Percentiles rank a stretch among this genome's conserved stretches.
These are phyloP conservation scores for Micronycteris hirsuta DNA, from an alignment of 2,113 vertebrate species.

Conservation along the genomic window DNA sequence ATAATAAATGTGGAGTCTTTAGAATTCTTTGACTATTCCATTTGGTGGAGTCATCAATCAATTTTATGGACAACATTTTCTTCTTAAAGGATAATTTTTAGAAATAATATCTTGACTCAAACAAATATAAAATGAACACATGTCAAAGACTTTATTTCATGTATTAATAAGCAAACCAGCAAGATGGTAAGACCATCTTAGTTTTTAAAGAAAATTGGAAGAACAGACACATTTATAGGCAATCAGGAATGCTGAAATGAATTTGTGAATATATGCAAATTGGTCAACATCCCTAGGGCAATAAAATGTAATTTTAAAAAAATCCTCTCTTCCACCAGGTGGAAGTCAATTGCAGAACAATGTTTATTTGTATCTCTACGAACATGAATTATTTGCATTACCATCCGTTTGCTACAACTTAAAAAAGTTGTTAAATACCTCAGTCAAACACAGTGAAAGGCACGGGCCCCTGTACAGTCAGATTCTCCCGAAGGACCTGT, in stretches of 20 bases:
- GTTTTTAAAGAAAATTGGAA: conserved; percentile 26
- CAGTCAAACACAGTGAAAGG: not conserved
- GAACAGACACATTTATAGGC: conserved; percentile 5
- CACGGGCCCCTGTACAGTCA: not conserved
- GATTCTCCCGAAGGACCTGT: not conserved
- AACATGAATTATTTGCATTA: not conserved
- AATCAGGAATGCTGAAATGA: not conserved
- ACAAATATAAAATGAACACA: not conserved
- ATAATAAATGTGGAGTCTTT: conserved; percentile 29
- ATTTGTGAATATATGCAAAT: conserved; percentile 32
- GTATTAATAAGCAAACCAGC: conserved; percentile 21
- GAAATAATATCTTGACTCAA: conserved; percentile 6
- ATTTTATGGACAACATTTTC: not conserved
- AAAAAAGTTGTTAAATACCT: not conserved
- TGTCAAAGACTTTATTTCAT: conserved; percentile 38
- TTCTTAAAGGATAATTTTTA: not conserved
- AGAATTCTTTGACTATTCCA: conserved; percentile 15
- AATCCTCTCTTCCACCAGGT: not conserved
- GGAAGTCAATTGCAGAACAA: not conserved
- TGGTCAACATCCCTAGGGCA: not conserved
- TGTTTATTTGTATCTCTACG: not conserved
- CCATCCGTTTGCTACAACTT: not conserved
- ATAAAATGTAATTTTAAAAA: conserved; percentile 4
- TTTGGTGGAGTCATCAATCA: conserved; percentile 23
- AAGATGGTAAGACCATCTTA: not conserved